Evolutionary conservation across 1,140 invertebrate genomes (phyloP).

Genomic region (Procambarus clarkii): DNA sequence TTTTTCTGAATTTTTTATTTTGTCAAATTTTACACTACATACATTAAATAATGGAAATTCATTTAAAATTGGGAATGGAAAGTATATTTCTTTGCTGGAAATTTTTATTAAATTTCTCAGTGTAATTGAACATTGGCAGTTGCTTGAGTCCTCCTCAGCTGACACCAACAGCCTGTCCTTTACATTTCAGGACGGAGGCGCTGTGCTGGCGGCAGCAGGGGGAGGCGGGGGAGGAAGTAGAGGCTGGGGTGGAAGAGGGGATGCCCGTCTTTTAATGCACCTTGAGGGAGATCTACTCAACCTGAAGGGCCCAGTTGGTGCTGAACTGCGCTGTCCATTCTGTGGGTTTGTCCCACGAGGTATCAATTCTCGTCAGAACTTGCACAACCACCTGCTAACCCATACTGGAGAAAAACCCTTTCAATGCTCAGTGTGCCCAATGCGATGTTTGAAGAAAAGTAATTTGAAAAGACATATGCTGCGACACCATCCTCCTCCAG

Average conservation of each 20-base stretch:
- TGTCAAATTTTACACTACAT: neutral
- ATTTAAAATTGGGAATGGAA: neutral
- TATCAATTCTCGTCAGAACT: slow-evolving; percentile 67
- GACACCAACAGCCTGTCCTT: slow-evolving; percentile 65
- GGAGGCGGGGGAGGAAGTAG: slow-evolving; percentile 56
- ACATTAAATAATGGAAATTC: neutral
- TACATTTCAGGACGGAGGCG: slow-evolving; percentile 61
- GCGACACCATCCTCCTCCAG: slow-evolving; percentile 19
- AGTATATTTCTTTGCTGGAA: neutral
- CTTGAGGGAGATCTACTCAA: slow-evolving; percentile 50
- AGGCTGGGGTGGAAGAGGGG: slow-evolving; percentile 60
- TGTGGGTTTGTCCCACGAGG: slow-evolving; percentile 68
- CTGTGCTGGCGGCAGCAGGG: slow-evolving; percentile 50
- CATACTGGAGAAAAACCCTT: slow-evolving; percentile 60
- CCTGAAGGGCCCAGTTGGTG: slow-evolving; percentile 34
- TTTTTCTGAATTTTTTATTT: neutral
- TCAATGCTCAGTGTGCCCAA: slow-evolving; percentile 47
- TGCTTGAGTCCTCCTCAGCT: neutral
- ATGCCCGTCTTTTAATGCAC: slow-evolving; percentile 42
- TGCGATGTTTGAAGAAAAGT: slow-evolving; percentile 63
- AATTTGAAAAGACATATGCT: slow-evolving; percentile 59
- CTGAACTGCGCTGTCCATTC: slow-evolving; percentile 57
- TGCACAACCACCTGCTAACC: slow-evolving; percentile 61
- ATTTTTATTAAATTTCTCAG: neutral
- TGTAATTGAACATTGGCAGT: neutral